phyloP scores from a whole-genome alignment of 2,888 invertebrate genomes.

The Leptopterna dolabrata region DNA sequence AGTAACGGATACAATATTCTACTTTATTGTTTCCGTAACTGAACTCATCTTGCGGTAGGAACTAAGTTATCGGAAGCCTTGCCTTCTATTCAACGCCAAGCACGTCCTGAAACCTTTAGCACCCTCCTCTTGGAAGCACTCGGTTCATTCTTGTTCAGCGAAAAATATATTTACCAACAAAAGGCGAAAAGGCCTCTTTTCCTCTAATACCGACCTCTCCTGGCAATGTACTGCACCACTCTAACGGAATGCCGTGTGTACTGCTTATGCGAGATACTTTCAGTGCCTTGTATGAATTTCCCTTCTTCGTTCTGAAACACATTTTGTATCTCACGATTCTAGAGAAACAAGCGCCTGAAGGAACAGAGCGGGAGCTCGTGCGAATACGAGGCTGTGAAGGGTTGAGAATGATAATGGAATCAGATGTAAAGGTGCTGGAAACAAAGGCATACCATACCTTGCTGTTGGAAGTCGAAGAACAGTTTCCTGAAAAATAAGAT shows the following conservation, averaged over 20 bases:
- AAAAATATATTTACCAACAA: slow-evolving; percentile 37
- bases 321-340: background rate
- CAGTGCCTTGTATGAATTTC: background rate
- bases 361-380: too few relatives aligned
- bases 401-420: too few relatives aligned
- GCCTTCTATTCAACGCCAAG: background rate
- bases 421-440: too few relatives aligned
- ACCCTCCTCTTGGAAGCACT: background rate
- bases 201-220: background rate
- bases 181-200: background rate
- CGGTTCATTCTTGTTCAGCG: slow-evolving; percentile 15
- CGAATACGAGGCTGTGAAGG: too few relatives aligned
- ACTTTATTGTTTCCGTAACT: background rate
- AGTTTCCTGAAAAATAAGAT: too few relatives aligned
- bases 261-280: background rate
- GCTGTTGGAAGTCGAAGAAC: too few relatives aligned
- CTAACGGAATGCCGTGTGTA: background rate
- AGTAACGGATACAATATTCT: too few relatives aligned
- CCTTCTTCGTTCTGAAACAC: background rate
- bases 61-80: background rate
- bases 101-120: slow-evolving; percentile 29
- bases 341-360: too few relatives aligned
- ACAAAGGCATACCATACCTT: too few relatives aligned
- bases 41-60: background rate
- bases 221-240: background rate